Evolutionary conservation across 2,113 vertebrate species (phyloP).

Genomic region (Anser cygnoides): DNA sequence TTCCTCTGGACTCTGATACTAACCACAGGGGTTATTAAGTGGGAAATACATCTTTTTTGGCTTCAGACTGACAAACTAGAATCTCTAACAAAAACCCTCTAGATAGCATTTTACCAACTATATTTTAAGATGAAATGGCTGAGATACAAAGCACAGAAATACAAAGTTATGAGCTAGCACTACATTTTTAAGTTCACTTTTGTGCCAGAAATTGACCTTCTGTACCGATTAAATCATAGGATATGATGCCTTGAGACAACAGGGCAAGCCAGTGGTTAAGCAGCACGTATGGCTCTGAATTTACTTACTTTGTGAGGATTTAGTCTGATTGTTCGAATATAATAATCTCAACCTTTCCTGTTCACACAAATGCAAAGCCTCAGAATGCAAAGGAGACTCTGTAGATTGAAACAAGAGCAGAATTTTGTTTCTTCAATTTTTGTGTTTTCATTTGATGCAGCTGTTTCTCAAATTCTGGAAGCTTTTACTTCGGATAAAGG

Average conservation of each 20-base stretch:
- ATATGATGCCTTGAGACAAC: neutral
- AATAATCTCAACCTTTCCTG: neutral
- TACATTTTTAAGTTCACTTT: slow-evolving; percentile 7
- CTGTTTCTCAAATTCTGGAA: neutral
- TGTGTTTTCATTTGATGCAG: neutral
- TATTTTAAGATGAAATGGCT: slow-evolving; percentile 2
- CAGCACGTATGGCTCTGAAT: neutral
- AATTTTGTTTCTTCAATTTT: neutral
- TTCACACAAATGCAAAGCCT: neutral
- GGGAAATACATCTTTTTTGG: neutral
- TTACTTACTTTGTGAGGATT: neutral
- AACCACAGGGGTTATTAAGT: neutral
- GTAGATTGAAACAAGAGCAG: neutral
- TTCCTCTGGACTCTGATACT: neutral
- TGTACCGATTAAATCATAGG: neutral
- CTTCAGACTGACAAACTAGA: neutral
- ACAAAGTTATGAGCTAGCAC: neutral
- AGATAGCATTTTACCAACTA: neutral
- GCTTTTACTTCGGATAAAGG: neutral
- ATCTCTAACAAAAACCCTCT: neutral
- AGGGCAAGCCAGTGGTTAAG: neutral
- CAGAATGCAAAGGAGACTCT: neutral
- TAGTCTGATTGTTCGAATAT: neutral
- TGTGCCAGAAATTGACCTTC: neutral
- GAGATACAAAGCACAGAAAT: neutral